A percentile compares a stretch with the other conserved stretches of the same genome.
Conservation (phyloP, 2,888 invertebrate species). For the Didymodactylos carnosus region DNA sequence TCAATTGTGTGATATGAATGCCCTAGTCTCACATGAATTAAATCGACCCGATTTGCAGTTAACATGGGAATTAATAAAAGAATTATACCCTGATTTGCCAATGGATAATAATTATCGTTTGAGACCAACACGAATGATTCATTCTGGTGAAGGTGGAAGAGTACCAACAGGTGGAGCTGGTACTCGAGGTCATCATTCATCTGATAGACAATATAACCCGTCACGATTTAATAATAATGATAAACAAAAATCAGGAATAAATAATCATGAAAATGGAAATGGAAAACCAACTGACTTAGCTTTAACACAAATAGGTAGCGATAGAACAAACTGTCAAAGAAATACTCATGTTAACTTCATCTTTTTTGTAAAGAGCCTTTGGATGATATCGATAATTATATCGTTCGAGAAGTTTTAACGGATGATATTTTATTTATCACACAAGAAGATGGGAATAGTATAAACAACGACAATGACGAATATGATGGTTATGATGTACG, state of each 20-base stretch:
- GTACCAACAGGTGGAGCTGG: too few species aligned
- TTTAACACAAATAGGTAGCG: too few species aligned
- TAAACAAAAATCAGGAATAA: not conserved
- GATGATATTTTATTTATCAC: not conserved
- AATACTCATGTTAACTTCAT: too few species aligned
- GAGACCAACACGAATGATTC: too few species aligned
- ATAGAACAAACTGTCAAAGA: too few species aligned
- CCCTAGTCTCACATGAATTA: not conserved
- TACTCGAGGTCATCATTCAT: not conserved
- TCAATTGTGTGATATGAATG: not conserved
- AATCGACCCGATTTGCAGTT: not conserved
- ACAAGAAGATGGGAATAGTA: not conserved
- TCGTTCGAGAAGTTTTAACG: not conserved
- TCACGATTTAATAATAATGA: not conserved
- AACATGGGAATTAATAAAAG: not conserved
- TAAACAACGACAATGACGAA: not conserved
- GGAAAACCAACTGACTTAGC: too few species aligned
- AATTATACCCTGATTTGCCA: not conserved
- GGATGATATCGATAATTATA: not conserved
- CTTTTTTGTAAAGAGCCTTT: not conserved
- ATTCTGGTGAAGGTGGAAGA: too few species aligned
- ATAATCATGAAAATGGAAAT: too few species aligned
- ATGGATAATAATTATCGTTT: not conserved
- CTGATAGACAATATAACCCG: too few species aligned
- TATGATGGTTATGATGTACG: not conserved